Conservation (phyloP, 2,888 invertebrate species). For the Pycnomerus fuliginosus region DNA sequence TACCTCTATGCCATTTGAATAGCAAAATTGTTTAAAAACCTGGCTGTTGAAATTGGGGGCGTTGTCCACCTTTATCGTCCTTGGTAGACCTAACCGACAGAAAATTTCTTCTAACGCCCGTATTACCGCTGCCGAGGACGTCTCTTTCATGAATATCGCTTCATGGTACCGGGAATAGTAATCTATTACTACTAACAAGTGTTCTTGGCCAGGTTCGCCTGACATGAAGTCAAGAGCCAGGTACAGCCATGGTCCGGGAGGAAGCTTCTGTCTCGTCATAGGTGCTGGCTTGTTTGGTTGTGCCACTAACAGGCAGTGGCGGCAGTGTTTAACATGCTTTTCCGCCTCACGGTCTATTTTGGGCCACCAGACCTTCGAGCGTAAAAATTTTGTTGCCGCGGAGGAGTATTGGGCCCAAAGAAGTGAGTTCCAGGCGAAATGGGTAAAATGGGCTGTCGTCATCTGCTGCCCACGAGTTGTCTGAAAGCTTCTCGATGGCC, state of each 20-base stretch:
- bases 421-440: not conserved
- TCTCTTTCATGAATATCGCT: slow-evolving; percentile 18
- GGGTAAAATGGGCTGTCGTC: not conserved
- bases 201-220: slow-evolving; percentile 19
- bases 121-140: slow-evolving; percentile 16
- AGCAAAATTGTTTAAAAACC: slow-evolving; percentile 24
- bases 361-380: not conserved
- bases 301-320: slow-evolving; percentile 15
- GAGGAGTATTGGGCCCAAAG: not conserved
- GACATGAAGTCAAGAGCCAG: slow-evolving; percentile 27
- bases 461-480: not conserved
- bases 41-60: slow-evolving; percentile 23
- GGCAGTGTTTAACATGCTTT: not conserved
- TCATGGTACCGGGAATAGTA: slow-evolving; percentile 25
- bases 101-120: slow-evolving; percentile 18
- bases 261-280: slow-evolving; percentile 18
- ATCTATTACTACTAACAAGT: slow-evolving; percentile 22
- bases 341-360: not conserved
- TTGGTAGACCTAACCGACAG: slow-evolving; percentile 20
- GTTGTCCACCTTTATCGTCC: slow-evolving; percentile 24
- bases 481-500: not conserved
- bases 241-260: slow-evolving; percentile 19
- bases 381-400: not conserved
- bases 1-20: slow-evolving; percentile 19
- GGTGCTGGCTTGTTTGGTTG: slow-evolving; percentile 17